Base-by-base conservation (phyloP, 2,797 vertebrate species). In the Euthynnus affinis region DNA sequence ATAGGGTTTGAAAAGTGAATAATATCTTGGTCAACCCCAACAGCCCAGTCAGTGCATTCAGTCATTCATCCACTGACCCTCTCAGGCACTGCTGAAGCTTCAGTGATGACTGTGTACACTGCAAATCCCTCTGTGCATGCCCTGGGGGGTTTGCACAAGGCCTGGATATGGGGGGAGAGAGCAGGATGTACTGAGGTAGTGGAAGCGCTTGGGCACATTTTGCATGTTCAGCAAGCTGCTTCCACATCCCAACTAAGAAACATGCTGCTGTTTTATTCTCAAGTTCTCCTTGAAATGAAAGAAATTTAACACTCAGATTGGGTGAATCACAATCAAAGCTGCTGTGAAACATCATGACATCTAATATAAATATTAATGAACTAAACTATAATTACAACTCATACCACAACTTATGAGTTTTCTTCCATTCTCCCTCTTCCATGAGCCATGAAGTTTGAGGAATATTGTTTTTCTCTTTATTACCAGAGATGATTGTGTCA, bases 101-200 rank as follows among this genome's bases (percentile, higher is more conserved):
- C 88, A 83, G 83, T 82, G 86, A 92, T 92, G 91, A 67, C 51
- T 91, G 93, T 93, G 92, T 93, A 92, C 92, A 84, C 90, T 86
- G 79, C 94, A 95, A 90, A 94, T 94, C 95, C 94, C 93, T 89
- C 91, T 94, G 88, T 93, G 88, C 89, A 92, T 84, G 89, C 74
- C 83, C 59, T 74, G 87, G 91, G 93, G 77, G 92, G 89, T 88
- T 79, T 81, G 78, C 71, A 84, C 76, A 85, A 79, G 76, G 82
- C 64, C 78, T 74, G 78, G 59, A 42, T 20, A 29, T 18, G 44
- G 63, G 74, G 61, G 78, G 71, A 23, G 64, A 78, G 66, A 57
- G 76, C 78, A 87, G 85, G 85, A 85, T 83, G 76, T 72, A 72
- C 53, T 55, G 66, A 70, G 63, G 62, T 40, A 66, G 58, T 46